Evolutionary conservation across 2,797 vertebrate species (phyloP).

Genomic region (Hemitrygon akajei): DNA sequence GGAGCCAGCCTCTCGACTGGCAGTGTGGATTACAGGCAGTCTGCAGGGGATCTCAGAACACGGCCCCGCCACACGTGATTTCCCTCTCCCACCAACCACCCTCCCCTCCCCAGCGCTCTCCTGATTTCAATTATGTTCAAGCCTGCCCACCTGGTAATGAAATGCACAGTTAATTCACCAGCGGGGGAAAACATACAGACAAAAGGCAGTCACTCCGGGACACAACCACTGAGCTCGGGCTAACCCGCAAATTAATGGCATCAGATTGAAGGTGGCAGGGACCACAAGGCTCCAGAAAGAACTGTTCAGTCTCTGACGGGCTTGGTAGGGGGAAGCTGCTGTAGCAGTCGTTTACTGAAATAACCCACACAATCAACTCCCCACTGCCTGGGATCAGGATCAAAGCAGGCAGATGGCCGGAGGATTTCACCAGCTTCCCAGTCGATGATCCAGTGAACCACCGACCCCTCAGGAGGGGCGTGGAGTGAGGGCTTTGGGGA

Average conservation of each 20-base stretch:
- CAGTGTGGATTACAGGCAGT: background rate
- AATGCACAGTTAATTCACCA: constrained; percentile 34
- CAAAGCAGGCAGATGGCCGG: background rate
- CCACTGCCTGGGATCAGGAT: background rate
- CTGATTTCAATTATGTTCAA: constrained; percentile 31
- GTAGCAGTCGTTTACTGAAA: background rate
- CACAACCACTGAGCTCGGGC: background rate
- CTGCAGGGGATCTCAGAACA: background rate
- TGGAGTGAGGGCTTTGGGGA: too few species aligned
- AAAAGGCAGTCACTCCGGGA: background rate
- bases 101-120: background rate
- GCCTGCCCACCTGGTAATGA: background rate
- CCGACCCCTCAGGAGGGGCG: too few species aligned
- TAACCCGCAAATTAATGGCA: background rate
- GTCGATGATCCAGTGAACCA: background rate
- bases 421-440: background rate
- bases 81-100: background rate
- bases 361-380: background rate
- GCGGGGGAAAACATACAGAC: background rate
- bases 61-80: constrained; percentile 19
- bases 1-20: background rate
- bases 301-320: background rate
- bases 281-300: background rate
- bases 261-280: background rate
- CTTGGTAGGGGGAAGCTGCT: too few species aligned